Evolutionary conservation across 1,140 invertebrate species (phyloP).

Genomic region (Bombus confusus): DNA sequence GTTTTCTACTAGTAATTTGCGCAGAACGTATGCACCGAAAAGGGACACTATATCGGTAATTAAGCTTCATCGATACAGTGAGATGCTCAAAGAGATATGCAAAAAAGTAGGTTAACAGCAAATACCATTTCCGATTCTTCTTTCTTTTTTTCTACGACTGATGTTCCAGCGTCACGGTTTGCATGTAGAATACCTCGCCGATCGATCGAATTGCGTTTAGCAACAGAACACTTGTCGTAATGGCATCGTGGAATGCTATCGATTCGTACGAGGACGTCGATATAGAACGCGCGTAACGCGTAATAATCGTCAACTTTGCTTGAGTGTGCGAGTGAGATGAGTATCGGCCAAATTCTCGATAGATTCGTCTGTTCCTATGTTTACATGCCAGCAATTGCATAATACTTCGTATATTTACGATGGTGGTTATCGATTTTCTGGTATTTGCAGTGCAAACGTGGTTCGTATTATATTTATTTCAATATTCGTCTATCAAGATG

Average conservation of each 20-base stretch:
- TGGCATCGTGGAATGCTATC: conserved; percentile 15
- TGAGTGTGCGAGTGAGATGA: background rate
- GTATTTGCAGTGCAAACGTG: background rate
- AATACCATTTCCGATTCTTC: background rate
- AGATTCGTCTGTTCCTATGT: background rate
- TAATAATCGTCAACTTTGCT: background rate
- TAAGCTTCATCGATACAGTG: background rate
- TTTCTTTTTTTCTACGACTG: no score
- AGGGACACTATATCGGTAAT: background rate
- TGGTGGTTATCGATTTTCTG: background rate
- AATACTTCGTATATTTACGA: conserved; percentile 1
- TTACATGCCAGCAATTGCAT: background rate
- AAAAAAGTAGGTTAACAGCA: background rate
- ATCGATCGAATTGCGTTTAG: conserved; percentile 19
- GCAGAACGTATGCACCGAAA: background rate
- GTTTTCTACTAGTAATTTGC: background rate
- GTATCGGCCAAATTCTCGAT: background rate
- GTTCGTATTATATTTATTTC: background rate
- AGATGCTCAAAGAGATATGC: background rate
- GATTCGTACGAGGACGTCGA: background rate
- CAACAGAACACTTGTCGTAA: conserved; percentile 10
- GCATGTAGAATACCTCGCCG: background rate
- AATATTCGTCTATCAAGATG: background rate
- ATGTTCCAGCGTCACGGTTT: background rate
- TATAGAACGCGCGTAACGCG: background rate